Base-by-base conservation (phyloP, 2,113 vertebrate genomes). In the Microcebus tavaratra region DNA sequence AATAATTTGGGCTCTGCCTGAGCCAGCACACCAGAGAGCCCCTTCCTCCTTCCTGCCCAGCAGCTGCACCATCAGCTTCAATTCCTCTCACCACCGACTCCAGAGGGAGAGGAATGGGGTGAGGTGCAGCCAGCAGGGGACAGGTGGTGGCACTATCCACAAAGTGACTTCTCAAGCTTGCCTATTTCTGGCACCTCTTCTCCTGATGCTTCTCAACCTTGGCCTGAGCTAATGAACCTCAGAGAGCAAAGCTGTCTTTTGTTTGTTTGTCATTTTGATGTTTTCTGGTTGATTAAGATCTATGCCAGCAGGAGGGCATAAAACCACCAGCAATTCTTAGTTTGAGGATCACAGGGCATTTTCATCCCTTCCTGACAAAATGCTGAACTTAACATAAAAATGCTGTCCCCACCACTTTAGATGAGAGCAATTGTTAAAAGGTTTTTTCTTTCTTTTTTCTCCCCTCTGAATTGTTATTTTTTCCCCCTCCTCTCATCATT, bases 271-370 rank as follows among this genome's bases (percentile, higher is more conserved):
- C 98, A 98, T 99, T 98, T 98, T 95, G 98, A 98, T 97, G 97
- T 97, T 98, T 99, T 99, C 98, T 98, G 98, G 98, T 98, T 99
- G 98, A 99, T 99, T 99, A 98, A 98, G 96, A 98, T 97, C 98
- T 97, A 76, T 72, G 91, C 97, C 98, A 98, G 98, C 98, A 98
- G 98, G 50, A 98, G 97, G 61, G 42, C 97, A 98, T 88, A 96
- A 98, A 98, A 97, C 90, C 97, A 94, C 97, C 98, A 96, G 95
- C 94, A 86, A 97, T 91, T 79, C 93, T 98, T 93, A 76, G 59
- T 73, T 29, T 85, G 96, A 53, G 93, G 97, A 97, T 98, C 91
- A 59, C 0, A 1, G 48, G 90, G 78, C 90, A 92, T 94, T 92
- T 92, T 95, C 67, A 88, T 98, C 91, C 90, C 85, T 96, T 84